These are phyloP conservation scores for Caenorhabditis sp. DNA, from an alignment of 2,888 invertebrate species.

Conservation along the genomic window DNA sequence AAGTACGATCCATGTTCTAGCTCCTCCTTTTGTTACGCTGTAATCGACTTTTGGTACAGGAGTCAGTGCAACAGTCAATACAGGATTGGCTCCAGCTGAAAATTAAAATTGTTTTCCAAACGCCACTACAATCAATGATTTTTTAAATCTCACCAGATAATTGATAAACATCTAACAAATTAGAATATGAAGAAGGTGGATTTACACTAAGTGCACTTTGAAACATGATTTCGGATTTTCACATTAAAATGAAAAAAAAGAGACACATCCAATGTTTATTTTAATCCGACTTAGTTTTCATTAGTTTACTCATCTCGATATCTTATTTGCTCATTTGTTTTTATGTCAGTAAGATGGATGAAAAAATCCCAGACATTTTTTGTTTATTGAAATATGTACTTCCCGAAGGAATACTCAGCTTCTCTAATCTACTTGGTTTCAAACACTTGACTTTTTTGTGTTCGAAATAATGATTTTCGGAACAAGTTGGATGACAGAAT, in stretches of 20 bases:
- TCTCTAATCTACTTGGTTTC: too few species aligned
- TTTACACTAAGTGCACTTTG: background rate
- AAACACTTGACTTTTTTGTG: too few species aligned
- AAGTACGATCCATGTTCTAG: constrained; percentile 66
- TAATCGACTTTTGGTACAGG: constrained; percentile 64
- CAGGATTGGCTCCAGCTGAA: constrained; percentile 60
- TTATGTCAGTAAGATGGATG: background rate
- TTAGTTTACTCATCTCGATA: background rate
- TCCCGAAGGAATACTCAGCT: background rate
- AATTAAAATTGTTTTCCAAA: constrained; percentile 13
- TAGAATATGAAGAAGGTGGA: background rate
- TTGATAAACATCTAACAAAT: background rate
- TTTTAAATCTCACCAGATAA: background rate
- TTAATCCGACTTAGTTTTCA: background rate
- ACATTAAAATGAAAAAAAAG: background rate
- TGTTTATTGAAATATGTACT: background rate
- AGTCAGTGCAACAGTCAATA: constrained; percentile 64
- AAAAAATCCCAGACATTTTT: background rate
- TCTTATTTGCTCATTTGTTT: background rate
- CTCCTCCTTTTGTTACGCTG: constrained; percentile 67
- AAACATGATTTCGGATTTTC: background rate
- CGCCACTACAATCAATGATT: too few species aligned
- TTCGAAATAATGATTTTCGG: too few species aligned
- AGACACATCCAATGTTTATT: background rate
- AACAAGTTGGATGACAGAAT: background rate